These are phyloP conservation scores for Meloidogyne floridensis DNA, from an alignment of 1,140 invertebrate genomes.

Conservation along the genomic window DNA sequence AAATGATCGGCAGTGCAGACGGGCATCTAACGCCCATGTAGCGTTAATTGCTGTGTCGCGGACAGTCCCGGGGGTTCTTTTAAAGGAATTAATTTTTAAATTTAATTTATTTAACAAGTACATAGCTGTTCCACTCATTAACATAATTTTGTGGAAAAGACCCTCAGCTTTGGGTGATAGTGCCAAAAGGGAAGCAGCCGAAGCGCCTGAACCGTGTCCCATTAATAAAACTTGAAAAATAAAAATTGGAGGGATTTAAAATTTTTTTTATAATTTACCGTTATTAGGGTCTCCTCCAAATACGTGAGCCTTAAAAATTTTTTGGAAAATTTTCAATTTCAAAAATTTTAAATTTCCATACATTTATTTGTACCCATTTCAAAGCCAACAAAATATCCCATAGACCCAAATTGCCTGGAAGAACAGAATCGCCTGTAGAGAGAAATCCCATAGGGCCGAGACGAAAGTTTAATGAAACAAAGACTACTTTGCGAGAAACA, in stretches of 20 bases:
- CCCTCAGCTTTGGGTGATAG: conserved; percentile 87
- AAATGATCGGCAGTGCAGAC: conserved; percentile 61
- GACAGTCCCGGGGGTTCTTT: conserved; percentile 74
- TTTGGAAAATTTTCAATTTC: neutral
- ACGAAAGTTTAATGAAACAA: conserved; percentile 95
- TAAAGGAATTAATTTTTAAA: neutral
- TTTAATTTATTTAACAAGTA: conserved; percentile 1
- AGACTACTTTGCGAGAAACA: conserved; percentile 86
- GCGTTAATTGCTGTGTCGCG: conserved; percentile 63
- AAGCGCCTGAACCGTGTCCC: conserved; percentile 89
- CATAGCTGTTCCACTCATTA: conserved; percentile 87
- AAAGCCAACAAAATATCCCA: conserved; percentile 92
- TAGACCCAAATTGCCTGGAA: conserved; percentile 90
- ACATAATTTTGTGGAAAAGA: conserved; percentile 86
- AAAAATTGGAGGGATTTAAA: conserved; percentile 68
- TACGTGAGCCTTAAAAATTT: conserved; percentile 71
- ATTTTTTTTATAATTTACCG: conserved; percentile 67
- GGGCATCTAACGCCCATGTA: conserved; percentile 60
- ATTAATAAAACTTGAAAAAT: conserved; percentile 70
- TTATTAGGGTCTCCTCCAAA: conserved; percentile 92
- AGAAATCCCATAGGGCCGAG: conserved; percentile 83
- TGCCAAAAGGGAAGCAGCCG: conserved; percentile 89
- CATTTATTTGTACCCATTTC: conserved; percentile 77
- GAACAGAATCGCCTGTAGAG: conserved; percentile 78
- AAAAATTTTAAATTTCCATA: neutral